Conservation (phyloP, 2,888 invertebrate species). For the Orgyia antiqua region DNA sequence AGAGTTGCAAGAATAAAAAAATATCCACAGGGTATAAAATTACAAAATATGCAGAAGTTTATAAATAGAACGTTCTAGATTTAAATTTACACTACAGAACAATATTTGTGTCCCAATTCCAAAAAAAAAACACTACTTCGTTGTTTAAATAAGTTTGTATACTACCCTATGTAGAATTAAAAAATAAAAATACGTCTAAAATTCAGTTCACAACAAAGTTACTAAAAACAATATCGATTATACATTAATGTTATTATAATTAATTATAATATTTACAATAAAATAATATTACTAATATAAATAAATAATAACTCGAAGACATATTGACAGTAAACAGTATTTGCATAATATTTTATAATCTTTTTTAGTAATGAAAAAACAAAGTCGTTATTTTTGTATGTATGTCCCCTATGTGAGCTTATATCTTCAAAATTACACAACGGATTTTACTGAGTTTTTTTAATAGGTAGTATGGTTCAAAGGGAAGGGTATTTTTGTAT, state of each 20-base stretch:
- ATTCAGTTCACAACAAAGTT: constrained; percentile 38
- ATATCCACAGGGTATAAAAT: constrained; percentile 14
- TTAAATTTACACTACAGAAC: constrained; percentile 7
- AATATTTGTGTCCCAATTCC: constrained; percentile 26
- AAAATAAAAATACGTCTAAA: constrained; percentile 28
- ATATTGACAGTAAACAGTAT: too few species aligned
- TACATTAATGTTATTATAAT: too few species aligned
- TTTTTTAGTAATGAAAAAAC: too few species aligned
- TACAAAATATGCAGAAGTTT: constrained; percentile 17
- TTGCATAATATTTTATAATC: too few species aligned
- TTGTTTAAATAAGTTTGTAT: constrained; percentile 22
- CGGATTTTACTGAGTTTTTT: too few species aligned
- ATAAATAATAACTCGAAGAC: constrained; percentile 8
- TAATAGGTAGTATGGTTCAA: too few species aligned
- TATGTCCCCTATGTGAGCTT: too few species aligned
- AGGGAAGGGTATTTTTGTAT: too few species aligned
- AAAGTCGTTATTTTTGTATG: too few species aligned
- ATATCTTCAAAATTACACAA: too few species aligned
- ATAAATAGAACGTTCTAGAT: constrained; percentile 6
- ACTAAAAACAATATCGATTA: constrained; percentile 8
- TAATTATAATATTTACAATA: too few species aligned
- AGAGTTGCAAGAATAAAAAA: constrained; percentile 5
- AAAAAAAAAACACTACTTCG: constrained; percentile 23
- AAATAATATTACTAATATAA: constrained; percentile 6
- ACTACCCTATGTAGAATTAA: constrained; percentile 15